Conservation (phyloP, 2,113 vertebrate genomes). For the Oncorhynchus tshawytscha region DNA sequence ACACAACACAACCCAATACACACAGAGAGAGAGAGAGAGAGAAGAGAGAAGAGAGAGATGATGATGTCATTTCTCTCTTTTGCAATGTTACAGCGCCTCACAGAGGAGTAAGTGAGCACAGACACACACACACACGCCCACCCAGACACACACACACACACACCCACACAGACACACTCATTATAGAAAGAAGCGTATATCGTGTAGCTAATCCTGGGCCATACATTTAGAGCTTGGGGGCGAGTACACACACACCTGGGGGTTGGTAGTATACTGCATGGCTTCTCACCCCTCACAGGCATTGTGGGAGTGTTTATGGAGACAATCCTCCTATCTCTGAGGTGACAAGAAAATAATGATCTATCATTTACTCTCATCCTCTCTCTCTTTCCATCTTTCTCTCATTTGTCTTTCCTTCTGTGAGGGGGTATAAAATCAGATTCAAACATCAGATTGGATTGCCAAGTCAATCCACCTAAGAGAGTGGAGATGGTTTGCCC, state of each 20-base stretch:
- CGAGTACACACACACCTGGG: background rate
- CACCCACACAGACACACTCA: too few relatives aligned
- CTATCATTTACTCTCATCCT: background rate
- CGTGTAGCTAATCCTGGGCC: too few relatives aligned
- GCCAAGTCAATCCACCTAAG: slow-evolving; percentile 19
- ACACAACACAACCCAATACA: background rate
- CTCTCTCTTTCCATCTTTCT: slow-evolving; percentile 6
- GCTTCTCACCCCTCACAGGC: background rate
- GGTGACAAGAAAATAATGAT: slow-evolving; percentile 37
- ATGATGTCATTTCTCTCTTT: background rate
- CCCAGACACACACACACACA: too few relatives aligned
- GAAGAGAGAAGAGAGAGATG: background rate
- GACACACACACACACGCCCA: too few relatives aligned
- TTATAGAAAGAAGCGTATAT: too few relatives aligned
- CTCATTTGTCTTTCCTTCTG: slow-evolving; percentile 31
- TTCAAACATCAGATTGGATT: slow-evolving; percentile 38
- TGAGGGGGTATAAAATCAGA: slow-evolving; percentile 8
- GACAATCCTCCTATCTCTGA: slow-evolving; percentile 29
- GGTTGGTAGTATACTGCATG: background rate
- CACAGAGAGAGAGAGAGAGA: too few relatives aligned
- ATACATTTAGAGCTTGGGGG: too few relatives aligned
- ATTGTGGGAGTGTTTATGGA: slow-evolving; percentile 22
- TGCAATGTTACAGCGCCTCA: background rate
- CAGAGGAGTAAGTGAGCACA: background rate
- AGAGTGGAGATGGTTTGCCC: too few relatives aligned